Base-by-base conservation (phyloP, 2,113 vertebrate species). In the Machaerirhynchus nigripectus region DNA sequence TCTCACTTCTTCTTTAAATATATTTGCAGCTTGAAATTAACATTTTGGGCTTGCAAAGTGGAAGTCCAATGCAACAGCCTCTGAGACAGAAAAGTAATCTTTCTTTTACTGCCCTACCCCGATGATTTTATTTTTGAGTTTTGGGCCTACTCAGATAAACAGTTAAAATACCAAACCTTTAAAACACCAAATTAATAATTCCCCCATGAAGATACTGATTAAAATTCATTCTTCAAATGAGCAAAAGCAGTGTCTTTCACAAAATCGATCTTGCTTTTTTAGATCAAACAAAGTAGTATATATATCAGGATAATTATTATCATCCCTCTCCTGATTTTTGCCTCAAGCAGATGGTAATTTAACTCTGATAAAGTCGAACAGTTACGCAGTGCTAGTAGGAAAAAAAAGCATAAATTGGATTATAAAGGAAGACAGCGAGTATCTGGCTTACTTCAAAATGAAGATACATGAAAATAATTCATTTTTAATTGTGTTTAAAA, bases 261-360 rank as follows among this genome's bases (percentile, higher is more conserved):
- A 80, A 75, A 96, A 95, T 77, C 2, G 46, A 31, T 61, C 83
- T 91, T 87, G 77, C 60, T 76, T 26, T 79, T 92, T 96, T 64
- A 61, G 37, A 82, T 77, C 63, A 87, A 95, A 89, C 65, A 33
- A 87, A 86, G 64, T 78, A 71, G n/a, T 89, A 59, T 73, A 88
- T 92, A 68, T 65, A 95, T 79, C 64, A 75, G 93, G 69, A 80
- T 91, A 82, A 79, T 79, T 71, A 79, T 91, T 97, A 93, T 83
- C 65, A 57, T 53, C 71, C 60, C 60, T 64, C 82, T 92, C 68
- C 81, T 71, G 23, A 68, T 92, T 95, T 92, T 90, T 89, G 55
- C 71, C 78, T 74, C 73, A 90, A 89, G 78, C 93, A 93, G 92
- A 94, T 70, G 76, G 70, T 63, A 81, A 31, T 90, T 87, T 86